phyloP scores from a whole-genome alignment of 2,113 vertebrate genomes.

The Ranitomeya variabilis region DNA sequence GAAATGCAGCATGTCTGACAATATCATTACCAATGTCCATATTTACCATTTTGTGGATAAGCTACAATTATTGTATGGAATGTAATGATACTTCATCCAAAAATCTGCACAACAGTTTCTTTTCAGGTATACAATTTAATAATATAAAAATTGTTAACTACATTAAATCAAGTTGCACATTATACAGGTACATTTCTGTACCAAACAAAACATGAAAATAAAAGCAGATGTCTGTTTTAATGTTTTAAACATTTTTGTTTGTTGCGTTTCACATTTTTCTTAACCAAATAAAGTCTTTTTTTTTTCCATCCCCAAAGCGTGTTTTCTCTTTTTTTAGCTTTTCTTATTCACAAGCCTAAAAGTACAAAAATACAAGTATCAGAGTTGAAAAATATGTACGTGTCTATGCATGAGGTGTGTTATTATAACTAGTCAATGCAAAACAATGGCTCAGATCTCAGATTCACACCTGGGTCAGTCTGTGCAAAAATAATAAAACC shows the following conservation, averaged over 20 bases:
- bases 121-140: background rate
- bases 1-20: background rate
- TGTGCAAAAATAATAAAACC: too few relatives aligned
- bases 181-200: background rate
- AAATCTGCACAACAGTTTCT: background rate
- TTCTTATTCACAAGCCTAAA: background rate
- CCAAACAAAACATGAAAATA: background rate
- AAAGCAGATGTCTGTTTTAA: background rate
- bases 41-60: background rate
- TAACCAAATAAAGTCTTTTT: conserved; percentile 19
- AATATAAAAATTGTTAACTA: background rate
- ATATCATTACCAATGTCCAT: background rate
- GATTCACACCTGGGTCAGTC: too few relatives aligned
- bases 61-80: background rate
- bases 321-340: background rate
- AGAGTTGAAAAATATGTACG: too few relatives aligned
- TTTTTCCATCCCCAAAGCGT: background rate
- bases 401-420: too few relatives aligned
- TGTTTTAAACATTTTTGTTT: conserved; percentile 12
- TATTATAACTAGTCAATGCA: too few relatives aligned
- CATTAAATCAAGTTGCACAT: background rate
- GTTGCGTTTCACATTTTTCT: conserved; percentile 6
- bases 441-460: too few relatives aligned
- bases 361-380: too few relatives aligned
- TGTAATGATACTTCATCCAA: conserved; percentile 7